phyloP scores from a whole-genome alignment of 2,888 invertebrate species.

The Lasioglossum vierecki region DNA sequence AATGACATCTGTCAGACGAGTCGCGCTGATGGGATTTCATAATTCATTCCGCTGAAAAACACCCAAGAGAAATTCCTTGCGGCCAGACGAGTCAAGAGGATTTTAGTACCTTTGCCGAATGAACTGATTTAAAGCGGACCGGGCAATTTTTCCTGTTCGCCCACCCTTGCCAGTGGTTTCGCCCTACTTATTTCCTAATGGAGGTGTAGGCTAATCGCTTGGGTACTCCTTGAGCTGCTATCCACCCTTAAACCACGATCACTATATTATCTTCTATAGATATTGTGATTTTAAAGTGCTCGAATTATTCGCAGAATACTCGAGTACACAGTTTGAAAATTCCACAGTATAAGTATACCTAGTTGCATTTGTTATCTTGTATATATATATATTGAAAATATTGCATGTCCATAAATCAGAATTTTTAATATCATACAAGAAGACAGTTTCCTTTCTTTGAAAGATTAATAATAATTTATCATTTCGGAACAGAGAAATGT shows the following conservation, averaged over 20 bases:
- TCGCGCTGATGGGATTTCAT: neutral
- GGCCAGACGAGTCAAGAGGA: conserved; percentile 7
- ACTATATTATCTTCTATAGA: neutral
- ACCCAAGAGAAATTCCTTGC: conserved; percentile 2
- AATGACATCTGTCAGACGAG: conserved; percentile 2
- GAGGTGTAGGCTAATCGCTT: conserved; percentile 6
- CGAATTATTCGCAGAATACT: neutral
- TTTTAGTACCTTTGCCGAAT: conserved; percentile 5
- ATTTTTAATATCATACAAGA: too few relatives aligned
- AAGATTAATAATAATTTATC: neutral
- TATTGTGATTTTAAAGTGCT: neutral
- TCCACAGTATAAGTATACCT: neutral
- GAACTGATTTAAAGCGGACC: conserved; percentile 10
- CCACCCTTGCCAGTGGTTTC: neutral
- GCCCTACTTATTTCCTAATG: conserved; percentile 11
- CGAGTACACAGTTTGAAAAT: neutral
- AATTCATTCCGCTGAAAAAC: conserved; percentile 5
- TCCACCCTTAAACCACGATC: neutral
- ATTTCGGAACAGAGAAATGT: neutral
- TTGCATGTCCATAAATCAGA: neutral
- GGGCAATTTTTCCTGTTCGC: neutral
- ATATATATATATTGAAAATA: neutral
- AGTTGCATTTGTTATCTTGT: neutral
- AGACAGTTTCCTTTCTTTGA: neutral
- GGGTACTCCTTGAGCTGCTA: neutral